Conservation (phyloP, 2,888 invertebrate genomes). For the Spodoptera picta region DNA sequence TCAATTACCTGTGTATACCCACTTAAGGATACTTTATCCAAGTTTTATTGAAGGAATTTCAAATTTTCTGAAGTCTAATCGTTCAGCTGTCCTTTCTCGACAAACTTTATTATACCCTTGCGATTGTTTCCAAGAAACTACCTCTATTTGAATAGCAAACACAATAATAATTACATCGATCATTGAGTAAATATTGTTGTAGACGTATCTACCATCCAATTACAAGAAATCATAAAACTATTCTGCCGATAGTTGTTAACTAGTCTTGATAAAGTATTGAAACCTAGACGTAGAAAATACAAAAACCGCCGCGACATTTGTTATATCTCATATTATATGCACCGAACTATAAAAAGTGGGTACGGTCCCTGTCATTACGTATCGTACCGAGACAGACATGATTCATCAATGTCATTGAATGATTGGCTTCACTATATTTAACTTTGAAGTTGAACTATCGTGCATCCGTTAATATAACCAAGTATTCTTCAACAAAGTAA, state of each 20-base stretch:
- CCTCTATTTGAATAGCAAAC: constrained; percentile 6
- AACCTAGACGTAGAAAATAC: background rate
- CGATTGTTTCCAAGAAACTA: constrained; percentile 18
- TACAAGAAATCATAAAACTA: background rate
- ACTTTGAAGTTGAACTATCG: constrained; percentile 26
- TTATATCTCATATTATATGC: constrained; percentile 15
- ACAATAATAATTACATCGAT: background rate
- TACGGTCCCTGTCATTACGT: constrained; percentile 34
- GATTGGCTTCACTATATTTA: constrained; percentile 37
- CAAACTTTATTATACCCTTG: constrained; percentile 13
- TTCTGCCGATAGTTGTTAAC: background rate
- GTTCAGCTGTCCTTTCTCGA: constrained; percentile 44
- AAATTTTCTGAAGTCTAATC: constrained; percentile 25
- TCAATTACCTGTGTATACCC: constrained; percentile 32
- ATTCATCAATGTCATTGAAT: constrained; percentile 50
- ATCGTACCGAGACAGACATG: constrained; percentile 39
- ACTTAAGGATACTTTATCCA: constrained; percentile 24
- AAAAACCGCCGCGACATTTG: constrained; percentile 20
- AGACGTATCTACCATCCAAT: background rate
- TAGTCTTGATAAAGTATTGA: background rate
- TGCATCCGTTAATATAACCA: constrained; percentile 11
- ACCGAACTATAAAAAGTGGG: constrained; percentile 36
- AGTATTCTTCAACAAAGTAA: constrained; percentile 9
- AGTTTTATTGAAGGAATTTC: constrained; percentile 15
- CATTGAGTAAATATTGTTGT: constrained; percentile 6